phyloP scores from a whole-genome alignment of 1,140 invertebrate species.

The Armadillidium nasatum region DNA sequence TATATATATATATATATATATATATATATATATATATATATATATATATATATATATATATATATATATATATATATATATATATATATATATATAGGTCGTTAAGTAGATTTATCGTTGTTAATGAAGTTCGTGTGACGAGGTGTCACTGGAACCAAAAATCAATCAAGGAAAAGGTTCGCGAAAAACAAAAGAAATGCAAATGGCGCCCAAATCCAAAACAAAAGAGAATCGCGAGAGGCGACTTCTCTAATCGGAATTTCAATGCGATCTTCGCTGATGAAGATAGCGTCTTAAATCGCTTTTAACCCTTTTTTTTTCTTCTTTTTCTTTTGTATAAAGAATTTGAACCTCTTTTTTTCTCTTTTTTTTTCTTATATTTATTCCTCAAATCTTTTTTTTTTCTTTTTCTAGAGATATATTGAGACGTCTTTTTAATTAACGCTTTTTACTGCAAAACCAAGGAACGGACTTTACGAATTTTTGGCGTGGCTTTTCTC shows the following conservation, averaged over 20 bases:
- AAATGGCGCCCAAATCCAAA: not conserved
- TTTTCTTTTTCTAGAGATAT: not conserved
- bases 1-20: not conserved
- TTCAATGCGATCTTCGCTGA: not conserved
- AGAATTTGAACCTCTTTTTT: not conserved
- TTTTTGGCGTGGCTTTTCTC: not conserved
- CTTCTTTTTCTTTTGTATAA: not conserved
- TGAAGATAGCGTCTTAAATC: not conserved
- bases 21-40: not conserved
- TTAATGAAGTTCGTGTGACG: slow-evolving; percentile 6
- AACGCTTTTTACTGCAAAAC: not conserved
- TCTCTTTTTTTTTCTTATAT: not conserved
- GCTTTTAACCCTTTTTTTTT: not conserved
- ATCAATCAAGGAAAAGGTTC: not conserved
- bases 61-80: not conserved
- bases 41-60: too few species aligned
- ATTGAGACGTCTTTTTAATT: not conserved
- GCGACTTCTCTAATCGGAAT: not conserved
- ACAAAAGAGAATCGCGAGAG: not conserved
- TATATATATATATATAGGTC: not conserved
- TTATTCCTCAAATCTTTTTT: not conserved
- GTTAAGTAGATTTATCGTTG: not conserved
- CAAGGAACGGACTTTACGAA: not conserved
- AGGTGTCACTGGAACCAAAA: slow-evolving; percentile 5
- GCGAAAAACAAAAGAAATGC: slow-evolving; percentile 10